These are phyloP conservation scores for Epizoanthus rinbou DNA, from an alignment of 92 coral and sea anemone genomes.

Conservation along the genomic window DNA sequence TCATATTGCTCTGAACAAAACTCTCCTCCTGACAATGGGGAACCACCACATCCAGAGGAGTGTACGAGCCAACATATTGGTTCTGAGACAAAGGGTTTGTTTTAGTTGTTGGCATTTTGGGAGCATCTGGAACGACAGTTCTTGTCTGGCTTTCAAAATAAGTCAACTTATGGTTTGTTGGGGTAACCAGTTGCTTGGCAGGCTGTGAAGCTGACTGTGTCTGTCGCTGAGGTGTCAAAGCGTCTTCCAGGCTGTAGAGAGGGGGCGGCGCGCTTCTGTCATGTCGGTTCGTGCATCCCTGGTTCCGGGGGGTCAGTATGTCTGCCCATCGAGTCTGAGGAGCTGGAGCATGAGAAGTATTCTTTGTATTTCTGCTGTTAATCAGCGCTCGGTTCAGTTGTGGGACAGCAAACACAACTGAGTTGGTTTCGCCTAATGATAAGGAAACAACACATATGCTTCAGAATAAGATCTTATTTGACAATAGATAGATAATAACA, in stretches of 20 bases:
- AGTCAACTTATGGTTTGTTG: background rate
- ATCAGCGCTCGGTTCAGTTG: background rate
- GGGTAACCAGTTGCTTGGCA: background rate
- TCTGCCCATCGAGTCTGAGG: slow-evolving; percentile 35
- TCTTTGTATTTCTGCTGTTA: background rate
- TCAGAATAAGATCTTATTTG: background rate
- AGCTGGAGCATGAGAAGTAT: background rate
- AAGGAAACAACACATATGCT: background rate
- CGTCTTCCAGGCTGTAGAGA: slow-evolving; percentile 16
- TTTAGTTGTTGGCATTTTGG: background rate
- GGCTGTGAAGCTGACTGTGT: background rate
- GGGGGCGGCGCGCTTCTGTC: slow-evolving; percentile 6
- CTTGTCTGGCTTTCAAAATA: background rate
- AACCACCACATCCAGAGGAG: background rate
- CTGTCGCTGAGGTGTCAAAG: background rate
- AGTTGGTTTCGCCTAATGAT: slow-evolving; percentile 9
- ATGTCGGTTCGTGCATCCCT: background rate
- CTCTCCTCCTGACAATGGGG: background rate
- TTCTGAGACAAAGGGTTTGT: background rate
- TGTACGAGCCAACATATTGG: background rate
- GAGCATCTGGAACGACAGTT: background rate
- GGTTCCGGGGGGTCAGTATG: slow-evolving; percentile 20
- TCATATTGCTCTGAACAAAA: background rate
- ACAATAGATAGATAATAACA: background rate
- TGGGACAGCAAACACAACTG: slow-evolving; percentile 32